A percentile compares a stretch with the other conserved stretches of the same genome.
Conservation (phyloP, 2,113 vertebrate genomes). For the Alethe diademata region DNA sequence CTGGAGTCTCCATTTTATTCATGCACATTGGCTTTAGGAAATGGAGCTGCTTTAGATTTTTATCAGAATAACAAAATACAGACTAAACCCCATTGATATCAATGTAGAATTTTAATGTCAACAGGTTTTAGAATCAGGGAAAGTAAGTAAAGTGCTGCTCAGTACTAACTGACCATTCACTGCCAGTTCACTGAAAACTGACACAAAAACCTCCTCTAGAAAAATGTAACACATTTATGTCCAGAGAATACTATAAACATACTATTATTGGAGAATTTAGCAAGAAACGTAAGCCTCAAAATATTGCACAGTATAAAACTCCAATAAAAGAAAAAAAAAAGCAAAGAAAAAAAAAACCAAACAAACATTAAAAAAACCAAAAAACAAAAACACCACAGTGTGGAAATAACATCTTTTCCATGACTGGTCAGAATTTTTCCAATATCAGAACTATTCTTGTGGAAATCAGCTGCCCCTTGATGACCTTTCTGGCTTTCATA, state of each 20-base stretch:
- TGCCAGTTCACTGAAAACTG: not conserved
- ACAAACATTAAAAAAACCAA: no score
- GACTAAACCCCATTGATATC: not conserved
- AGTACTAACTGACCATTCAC: not conserved
- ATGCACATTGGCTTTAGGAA: not conserved
- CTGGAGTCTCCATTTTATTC: not conserved
- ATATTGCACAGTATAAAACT: not conserved
- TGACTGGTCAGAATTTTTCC: not conserved
- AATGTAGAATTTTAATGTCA: not conserved
- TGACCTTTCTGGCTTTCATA: not conserved
- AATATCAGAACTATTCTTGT: not conserved
- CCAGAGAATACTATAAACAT: no score
- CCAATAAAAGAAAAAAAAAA: not conserved
- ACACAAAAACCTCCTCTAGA: rapidly evolving
- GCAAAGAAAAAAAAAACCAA: not conserved
- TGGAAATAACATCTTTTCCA: not conserved
- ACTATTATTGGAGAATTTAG: not conserved
- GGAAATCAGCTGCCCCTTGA: not conserved
- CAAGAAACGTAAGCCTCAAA: not conserved
- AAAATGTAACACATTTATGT: not conserved
- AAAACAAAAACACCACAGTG: not conserved
- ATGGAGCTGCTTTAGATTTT: not conserved
- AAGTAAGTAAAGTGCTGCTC: not conserved
- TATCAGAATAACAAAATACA: not conserved
- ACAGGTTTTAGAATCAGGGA: not conserved